phyloP scores from a whole-genome alignment of 2,888 invertebrate genomes.

The Tipula vernalis region DNA sequence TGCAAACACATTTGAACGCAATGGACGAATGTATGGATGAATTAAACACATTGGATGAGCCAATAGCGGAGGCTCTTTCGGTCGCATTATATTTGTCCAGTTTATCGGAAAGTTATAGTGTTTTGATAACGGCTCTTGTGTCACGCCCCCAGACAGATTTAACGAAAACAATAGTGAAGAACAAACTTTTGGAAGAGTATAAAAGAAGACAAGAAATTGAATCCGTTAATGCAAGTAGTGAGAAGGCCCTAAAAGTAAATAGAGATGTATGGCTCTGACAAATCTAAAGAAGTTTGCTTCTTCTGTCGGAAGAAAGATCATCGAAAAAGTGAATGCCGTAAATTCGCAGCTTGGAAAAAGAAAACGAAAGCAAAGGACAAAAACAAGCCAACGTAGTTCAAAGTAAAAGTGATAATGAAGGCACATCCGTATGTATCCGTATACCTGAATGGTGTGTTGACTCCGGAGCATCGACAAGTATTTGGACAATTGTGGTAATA shows the following conservation, averaged over 20 bases:
- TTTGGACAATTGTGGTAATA: neutral
- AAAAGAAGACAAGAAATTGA: conserved; percentile 12
- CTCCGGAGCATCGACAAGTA: neutral
- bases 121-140: conserved; percentile 9
- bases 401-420: neutral
- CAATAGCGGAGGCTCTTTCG: neutral
- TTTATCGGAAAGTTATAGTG: no score
- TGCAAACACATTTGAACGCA: no score
- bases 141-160: neutral
- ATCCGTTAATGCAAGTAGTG: no score
- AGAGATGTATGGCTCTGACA: no score
- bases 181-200: conserved; percentile 15
- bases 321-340: conserved; percentile 11
- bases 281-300: no score
- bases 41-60: neutral
- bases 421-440: neutral
- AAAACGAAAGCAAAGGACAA: neutral
- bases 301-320: neutral
- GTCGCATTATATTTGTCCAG: neutral
- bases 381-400: neutral
- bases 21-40: no score
- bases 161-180: conserved; percentile 16
- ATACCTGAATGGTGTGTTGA: neutral
- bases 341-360: neutral
- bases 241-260: no score